A percentile compares a stretch with the other conserved stretches of the same genome.
Evolutionary conservation across 2,113 vertebrate genomes (phyloP).

Genomic region (Sialia sialis): DNA sequence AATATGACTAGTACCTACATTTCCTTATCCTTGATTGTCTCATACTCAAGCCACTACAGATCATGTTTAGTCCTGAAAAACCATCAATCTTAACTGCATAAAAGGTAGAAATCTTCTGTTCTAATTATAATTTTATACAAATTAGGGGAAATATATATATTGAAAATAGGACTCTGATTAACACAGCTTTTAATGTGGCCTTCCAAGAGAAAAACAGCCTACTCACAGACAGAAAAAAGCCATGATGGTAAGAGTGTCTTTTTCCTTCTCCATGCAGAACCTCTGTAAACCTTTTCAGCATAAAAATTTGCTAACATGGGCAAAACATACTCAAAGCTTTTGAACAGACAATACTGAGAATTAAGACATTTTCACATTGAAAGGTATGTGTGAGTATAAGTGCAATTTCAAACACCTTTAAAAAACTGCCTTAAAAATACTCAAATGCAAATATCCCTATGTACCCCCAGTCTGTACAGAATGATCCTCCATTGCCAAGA

Average conservation of each 20-base stretch:
- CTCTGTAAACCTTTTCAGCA: not conserved
- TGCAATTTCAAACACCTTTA: not conserved
- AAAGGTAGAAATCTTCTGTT: not conserved
- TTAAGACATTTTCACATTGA: rapidly evolving
- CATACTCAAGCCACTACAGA: not conserved
- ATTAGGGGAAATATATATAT: not conserved
- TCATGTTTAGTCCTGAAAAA: not conserved
- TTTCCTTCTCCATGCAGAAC: not conserved
- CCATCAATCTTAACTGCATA: not conserved
- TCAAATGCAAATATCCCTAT: not conserved
- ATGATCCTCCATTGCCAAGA: not conserved
- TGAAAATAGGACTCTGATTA: not conserved
- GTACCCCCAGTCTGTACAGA: not conserved
- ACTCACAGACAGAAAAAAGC: not conserved
- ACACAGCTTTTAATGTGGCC: not conserved
- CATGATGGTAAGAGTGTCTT: not conserved
- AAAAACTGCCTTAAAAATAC: not conserved
- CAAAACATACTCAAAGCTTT: not conserved
- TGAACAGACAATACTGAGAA: not conserved
- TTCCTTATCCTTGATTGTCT: not conserved
- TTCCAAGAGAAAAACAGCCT: not conserved
- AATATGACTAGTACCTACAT: not conserved
- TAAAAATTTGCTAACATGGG: not conserved
- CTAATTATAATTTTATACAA: not conserved
- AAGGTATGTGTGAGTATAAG: not conserved